Base-by-base conservation (phyloP, 2,797 vertebrate species). In the Crypturellus tataupa region DNA sequence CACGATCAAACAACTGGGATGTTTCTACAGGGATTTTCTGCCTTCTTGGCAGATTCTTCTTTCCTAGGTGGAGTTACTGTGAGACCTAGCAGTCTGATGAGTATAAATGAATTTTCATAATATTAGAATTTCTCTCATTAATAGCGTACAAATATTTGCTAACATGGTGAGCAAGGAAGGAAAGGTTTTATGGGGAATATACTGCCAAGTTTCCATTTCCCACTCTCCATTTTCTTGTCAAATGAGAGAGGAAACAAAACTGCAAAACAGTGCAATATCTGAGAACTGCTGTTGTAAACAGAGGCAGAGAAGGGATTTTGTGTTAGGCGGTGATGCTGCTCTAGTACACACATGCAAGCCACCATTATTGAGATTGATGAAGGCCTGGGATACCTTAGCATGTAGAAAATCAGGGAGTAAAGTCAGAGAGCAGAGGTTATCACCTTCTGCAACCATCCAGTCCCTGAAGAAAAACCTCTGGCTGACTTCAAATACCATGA, bases 241-340 rank as follows among this genome's bases (percentile, higher is more conserved):
- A 87, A 51, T 29, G 64, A 64, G 5, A 46, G 53, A 47, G 84
- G 84, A n/a, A n/a, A 40, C 2, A 65, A 42, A 5, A 4, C 12
- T 44, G 4, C 2, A 64, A 68, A 27, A 80, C 56, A 75, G 44
- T 64, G 42, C 0, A 59, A 72, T 92, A 64, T 14, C 14, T 56
- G 18, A 46, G 31, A 65, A 23, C 27, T 46, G 20, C 40, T 46
- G 15, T 46, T 15, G 37, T 42, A 71, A 60, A n/a, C 35, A 27
- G 44, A 39, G 5, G 10, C 20, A 18, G 15, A 56, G 85, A 42
- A 75, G 4, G 5, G 21, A 71, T 83, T 65, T 46, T 3, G 4
- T n/a, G 15, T 37, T 46, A 40, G 1, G 1, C 6, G 49, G 11
- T 12, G 15, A 25, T 46, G 24, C 0, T 2, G 9, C 29, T 56